These are phyloP conservation scores for Eptesicus fuscus DNA, from an alignment of 2,113 vertebrate species.

Conservation along the genomic window DNA sequence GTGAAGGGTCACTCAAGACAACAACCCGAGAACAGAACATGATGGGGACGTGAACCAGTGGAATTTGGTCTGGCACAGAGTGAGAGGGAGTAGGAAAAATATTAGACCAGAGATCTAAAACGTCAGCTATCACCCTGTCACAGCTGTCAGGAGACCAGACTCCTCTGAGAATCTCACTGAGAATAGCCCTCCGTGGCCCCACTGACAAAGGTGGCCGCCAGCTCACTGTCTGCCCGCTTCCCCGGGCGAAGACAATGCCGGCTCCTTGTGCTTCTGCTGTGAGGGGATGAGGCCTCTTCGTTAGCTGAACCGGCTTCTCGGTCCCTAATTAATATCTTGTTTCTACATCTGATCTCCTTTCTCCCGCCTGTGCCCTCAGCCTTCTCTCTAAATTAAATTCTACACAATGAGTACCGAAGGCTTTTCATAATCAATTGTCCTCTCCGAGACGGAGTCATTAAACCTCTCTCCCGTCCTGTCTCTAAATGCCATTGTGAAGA, in stretches of 20 bases:
- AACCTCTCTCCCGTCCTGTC: conserved; percentile 49
- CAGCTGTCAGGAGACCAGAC: neutral
- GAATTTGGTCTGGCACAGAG: neutral
- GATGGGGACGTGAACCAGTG: neutral
- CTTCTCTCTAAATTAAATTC: conserved; percentile 75
- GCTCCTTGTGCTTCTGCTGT: conserved; percentile 43
- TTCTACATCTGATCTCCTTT: conserved; percentile 69
- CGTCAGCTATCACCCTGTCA: neutral
- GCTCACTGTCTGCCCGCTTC: conserved; percentile 21
- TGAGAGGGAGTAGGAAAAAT: neutral
- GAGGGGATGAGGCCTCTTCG: neutral
- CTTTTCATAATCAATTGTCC: conserved; percentile 76
- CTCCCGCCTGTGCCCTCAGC: conserved; percentile 52
- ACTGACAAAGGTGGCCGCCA: neutral
- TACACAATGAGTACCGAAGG: conserved; percentile 61
- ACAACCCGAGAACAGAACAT: neutral
- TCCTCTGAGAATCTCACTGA: neutral
- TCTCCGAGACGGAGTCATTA: conserved; percentile 62
- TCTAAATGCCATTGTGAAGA: conserved; percentile 63
- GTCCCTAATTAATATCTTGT: conserved; percentile 73
- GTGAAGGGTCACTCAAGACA: neutral
- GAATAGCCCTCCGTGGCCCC: neutral
- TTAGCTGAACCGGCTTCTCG: conserved; percentile 54
- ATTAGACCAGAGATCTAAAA: neutral
- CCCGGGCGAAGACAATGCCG: conserved; percentile 16